phyloP scores from a whole-genome alignment of 2,797 vertebrate genomes.

The Sarcophilus harrisii region DNA sequence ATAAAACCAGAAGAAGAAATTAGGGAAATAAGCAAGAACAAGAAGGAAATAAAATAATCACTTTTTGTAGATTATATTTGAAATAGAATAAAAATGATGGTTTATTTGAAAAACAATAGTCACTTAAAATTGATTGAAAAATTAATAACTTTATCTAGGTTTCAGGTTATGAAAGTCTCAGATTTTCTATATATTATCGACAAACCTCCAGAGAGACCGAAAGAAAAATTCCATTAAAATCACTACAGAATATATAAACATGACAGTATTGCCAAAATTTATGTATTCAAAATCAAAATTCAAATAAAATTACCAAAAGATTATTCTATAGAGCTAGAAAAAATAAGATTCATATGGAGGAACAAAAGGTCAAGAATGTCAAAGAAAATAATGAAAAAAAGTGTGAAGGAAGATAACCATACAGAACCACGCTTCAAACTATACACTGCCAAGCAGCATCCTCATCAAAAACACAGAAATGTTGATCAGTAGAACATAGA shows the following conservation, averaged over 20 bases:
- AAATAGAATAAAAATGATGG: not conserved
- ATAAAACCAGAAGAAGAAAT: not conserved
- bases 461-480: not conserved
- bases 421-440: not conserved
- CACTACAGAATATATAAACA: not conserved
- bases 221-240: not conserved
- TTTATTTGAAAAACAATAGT: not conserved
- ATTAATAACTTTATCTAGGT: not conserved
- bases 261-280: not conserved
- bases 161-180: not conserved
- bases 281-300: too few relatives aligned
- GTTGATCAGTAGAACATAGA: not conserved
- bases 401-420: not conserved
- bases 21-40: not conserved
- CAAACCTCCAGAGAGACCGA: not conserved
- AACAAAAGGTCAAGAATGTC: not conserved
- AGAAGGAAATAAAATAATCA: not conserved
- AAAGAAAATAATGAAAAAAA: not conserved
- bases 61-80: not conserved
- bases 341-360: not conserved
- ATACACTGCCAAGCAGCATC: not conserved
- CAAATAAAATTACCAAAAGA: not conserved
- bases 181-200: not conserved
- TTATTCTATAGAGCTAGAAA: not conserved
- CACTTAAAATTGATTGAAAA: not conserved